Conservation (phyloP, 2,113 vertebrate species). For the Psittacara wagleri region DNA sequence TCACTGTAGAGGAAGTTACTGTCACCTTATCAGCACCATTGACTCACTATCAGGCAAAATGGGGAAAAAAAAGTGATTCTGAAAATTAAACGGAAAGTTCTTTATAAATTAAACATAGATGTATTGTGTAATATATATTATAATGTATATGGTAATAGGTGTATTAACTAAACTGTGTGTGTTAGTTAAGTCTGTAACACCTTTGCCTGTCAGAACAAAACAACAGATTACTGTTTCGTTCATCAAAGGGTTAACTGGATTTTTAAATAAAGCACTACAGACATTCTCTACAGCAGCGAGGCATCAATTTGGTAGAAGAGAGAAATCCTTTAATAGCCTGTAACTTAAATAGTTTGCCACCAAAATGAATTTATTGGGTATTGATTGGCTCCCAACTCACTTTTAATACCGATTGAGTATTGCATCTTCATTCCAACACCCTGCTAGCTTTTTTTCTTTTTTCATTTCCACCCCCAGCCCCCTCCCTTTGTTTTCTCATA, state of each 20-base stretch:
- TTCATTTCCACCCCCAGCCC: not conserved
- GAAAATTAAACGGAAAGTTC: not conserved
- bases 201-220: not conserved
- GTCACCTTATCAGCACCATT: not conserved
- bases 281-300: constrained; percentile 32
- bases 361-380: constrained; percentile 64
- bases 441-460: not conserved
- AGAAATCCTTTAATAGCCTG: constrained; percentile 65
- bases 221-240: constrained; percentile 8
- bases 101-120: not conserved
- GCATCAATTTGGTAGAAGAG: constrained; percentile 21
- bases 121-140: not conserved
- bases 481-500: not conserved
- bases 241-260: constrained; percentile 54
- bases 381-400: constrained; percentile 47
- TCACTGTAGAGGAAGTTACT: not conserved
- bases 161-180: not conserved
- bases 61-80: not conserved
- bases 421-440: not conserved
- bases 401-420: constrained; percentile 53
- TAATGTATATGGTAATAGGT: not conserved
- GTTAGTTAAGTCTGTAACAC: not conserved
- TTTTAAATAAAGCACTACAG: constrained; percentile 44
- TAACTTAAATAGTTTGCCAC: constrained; percentile 51
- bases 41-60: not conserved